Base-by-base conservation (phyloP, 2,888 invertebrate species). In the Agriopis leucophaearia region DNA sequence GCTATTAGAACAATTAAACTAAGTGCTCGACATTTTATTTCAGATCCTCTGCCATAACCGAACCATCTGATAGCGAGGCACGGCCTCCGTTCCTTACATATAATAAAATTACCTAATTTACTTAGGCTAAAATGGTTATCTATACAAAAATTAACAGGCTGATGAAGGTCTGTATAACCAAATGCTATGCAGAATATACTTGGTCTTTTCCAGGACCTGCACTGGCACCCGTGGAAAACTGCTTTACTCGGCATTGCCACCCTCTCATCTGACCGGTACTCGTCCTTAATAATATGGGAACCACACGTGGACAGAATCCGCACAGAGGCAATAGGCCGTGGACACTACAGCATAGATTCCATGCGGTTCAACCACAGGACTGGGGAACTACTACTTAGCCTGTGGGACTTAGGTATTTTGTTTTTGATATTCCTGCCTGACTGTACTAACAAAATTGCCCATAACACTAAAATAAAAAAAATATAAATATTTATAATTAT, bases 161-260 rank as follows among this genome's bases (percentile, higher is more conserved):
- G 3, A 4, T 27, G 27, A 5, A 27, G 27, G 27, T 27, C 27
- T 27, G 27, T 5, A 5, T 5, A 27, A 27, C 27, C 27, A 27
- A 27, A 27, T 27, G 27, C 27, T 2, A 27, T 27, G 38, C 38
- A n/a, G n/a, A n/a, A n/a, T n/a, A n/a, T n/a, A 15, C 4, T 4
- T 50, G 7, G 6, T 40, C 0, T 65, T 16, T 50, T 73, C 2
- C 76, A 94, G 94, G 81, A 88, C 0, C 66, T 93, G 52, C 73
- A 84, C 0, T 94, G 94, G 94, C 94, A 94, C 56, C 94, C 94
- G 0, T 94, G 94, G 94, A 86, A 90, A 0, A 90, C 90, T 9
- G 90, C 92, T 0, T 78, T 93, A 0, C 85, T 94, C 0, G 89
- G 88, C 12, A 76, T 94, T 0, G 92, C 91, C 0, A 81, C 84